These are phyloP conservation scores for Agrochola circellaris DNA, from an alignment of 2,888 invertebrate genomes.

Conservation along the genomic window DNA sequence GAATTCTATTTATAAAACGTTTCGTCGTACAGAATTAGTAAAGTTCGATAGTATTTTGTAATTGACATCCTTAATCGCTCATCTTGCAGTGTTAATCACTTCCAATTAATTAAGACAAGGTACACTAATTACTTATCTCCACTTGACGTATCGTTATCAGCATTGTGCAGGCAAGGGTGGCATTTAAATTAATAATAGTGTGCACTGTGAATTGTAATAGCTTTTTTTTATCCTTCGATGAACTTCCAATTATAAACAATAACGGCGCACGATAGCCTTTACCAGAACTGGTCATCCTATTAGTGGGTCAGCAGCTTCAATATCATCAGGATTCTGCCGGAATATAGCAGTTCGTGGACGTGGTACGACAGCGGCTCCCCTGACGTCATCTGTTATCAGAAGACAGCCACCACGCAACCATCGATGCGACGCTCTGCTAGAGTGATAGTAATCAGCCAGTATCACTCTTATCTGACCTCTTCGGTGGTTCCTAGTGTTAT, in stretches of 20 bases:
- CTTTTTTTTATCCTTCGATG: neutral
- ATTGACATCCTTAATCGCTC: constrained; percentile 9
- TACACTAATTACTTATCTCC: constrained; percentile 38
- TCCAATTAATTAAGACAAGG: constrained; percentile 24
- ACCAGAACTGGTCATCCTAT: neutral
- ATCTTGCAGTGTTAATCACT: constrained; percentile 16
- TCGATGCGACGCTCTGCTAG: neutral
- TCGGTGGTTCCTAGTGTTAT: neutral
- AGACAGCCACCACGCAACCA: neutral
- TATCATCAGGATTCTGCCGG: neutral
- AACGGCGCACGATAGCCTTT: neutral
- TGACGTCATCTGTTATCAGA: neutral
- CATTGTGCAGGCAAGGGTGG: constrained; percentile 25
- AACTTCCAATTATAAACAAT: neutral
- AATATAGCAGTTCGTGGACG: neutral
- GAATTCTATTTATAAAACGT: constrained; percentile 21
- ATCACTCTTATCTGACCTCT: no score
- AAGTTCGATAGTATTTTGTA: neutral
- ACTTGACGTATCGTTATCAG: constrained; percentile 32
- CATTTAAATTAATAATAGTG: constrained; percentile 22
- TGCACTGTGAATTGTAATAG: neutral
- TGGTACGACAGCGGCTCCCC: neutral
- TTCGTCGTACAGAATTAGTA: neutral
- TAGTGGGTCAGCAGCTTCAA: neutral
- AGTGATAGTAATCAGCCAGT: no score